phyloP scores from a whole-genome alignment of 1,140 invertebrate genomes.

The Hydropsyche tenuis region DNA sequence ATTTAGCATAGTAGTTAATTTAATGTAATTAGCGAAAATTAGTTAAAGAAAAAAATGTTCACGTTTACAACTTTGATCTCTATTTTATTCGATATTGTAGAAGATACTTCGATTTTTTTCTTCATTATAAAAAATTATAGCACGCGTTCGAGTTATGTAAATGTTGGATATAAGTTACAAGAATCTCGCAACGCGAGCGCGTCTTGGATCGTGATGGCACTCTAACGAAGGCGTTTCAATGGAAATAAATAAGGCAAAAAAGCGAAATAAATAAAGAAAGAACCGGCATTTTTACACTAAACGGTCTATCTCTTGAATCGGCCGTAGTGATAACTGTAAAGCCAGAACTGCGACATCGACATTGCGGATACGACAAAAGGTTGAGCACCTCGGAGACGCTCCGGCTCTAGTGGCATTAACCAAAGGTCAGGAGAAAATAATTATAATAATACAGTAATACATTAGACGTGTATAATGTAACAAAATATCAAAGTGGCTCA shows the following conservation, averaged over 20 bases:
- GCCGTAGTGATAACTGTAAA: too few relatives aligned
- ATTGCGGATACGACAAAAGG: conserved; percentile 17
- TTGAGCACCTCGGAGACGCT: not conserved
- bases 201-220: conserved; percentile 10
- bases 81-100: too few relatives aligned
- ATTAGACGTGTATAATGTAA: not conserved
- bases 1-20: too few relatives aligned
- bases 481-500: conserved; percentile 11
- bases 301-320: not conserved
- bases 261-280: not conserved
- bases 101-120: not conserved
- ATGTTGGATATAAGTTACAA: conserved; percentile 4
- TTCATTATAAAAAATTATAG: not conserved
- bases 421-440: conserved; percentile 34
- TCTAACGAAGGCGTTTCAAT: conserved; percentile 13
- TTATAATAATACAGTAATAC: conserved; percentile 10
- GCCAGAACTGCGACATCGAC: not conserved
- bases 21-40: too few relatives aligned
- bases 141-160: conserved; percentile 18
- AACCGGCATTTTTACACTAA: conserved; percentile 1
- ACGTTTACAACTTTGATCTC: too few relatives aligned
- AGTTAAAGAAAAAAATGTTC: too few relatives aligned
- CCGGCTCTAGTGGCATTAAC: conserved; percentile 9
- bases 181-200: conserved; percentile 9
- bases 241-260: not conserved